Conservation (phyloP, 2,888 invertebrate genomes). For the Dysmachus trigonus region DNA sequence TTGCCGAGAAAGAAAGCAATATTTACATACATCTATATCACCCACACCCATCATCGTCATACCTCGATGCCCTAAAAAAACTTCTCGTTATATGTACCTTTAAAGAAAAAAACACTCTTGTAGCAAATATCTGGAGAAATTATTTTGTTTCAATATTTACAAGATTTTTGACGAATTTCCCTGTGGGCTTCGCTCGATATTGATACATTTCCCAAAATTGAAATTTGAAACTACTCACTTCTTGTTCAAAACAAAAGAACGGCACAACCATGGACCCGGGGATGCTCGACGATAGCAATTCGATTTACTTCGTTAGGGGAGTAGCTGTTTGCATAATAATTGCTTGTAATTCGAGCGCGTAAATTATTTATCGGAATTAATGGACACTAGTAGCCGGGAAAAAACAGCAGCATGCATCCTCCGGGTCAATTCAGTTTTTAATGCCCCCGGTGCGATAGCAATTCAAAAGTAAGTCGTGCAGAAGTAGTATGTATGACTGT, state of each 20-base stretch:
- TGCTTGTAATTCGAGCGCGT: not conserved
- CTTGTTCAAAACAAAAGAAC: not conserved
- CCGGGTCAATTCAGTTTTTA: not conserved
- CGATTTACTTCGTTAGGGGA: not conserved
- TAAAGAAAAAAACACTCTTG: constrained; percentile 44
- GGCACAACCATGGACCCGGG: not conserved
- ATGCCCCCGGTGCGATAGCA: not conserved
- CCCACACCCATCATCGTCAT: not conserved
- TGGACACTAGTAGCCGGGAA: not conserved
- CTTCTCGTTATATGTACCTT: constrained; percentile 43
- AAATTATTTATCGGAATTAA: not conserved
- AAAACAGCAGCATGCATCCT: not conserved
- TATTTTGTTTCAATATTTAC: constrained; percentile 46
- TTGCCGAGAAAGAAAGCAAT: not conserved
- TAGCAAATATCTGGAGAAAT: constrained; percentile 28
- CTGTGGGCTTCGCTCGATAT: not conserved
- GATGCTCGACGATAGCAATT: not conserved
- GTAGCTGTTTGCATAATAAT: not conserved
- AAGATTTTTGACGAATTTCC: constrained; percentile 19
- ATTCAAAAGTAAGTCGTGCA: not conserved
- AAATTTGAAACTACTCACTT: not conserved
- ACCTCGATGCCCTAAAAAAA: not conserved
- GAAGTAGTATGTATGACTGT: not conserved
- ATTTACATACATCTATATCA: not conserved
- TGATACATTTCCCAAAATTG: not conserved